Evolutionary conservation across 2,797 vertebrate species (phyloP).

Genomic region (Taenioides sp.): DNA sequence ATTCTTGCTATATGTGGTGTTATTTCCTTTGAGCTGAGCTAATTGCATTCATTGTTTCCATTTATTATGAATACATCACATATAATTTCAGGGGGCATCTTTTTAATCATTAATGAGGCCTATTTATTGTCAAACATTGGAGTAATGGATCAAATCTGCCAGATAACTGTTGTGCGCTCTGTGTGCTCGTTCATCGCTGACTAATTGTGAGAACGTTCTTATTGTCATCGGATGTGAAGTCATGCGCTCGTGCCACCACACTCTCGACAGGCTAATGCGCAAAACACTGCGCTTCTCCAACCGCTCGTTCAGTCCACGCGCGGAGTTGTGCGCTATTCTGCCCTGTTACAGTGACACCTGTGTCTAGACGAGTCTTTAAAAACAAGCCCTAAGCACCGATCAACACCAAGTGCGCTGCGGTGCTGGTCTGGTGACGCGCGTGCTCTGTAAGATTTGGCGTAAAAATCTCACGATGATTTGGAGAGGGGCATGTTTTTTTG

Average conservation of each 20-base stretch:
- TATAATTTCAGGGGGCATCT: too few relatives aligned
- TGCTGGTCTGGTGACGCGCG: neutral
- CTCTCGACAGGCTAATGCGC: neutral
- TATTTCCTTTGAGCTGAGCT: too few relatives aligned
- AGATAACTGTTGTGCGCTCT: constrained; percentile 35
- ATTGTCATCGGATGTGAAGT: neutral
- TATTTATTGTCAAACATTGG: constrained; percentile 5
- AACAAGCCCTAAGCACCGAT: neutral
- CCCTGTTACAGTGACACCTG: constrained; percentile 23
- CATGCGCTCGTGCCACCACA: neutral
- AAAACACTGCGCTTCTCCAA: neutral
- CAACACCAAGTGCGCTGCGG: neutral
- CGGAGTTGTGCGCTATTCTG: neutral
- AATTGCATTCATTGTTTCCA: too few relatives aligned
- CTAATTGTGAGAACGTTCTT: constrained; percentile 12
- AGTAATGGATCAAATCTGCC: constrained; percentile 23
- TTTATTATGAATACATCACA: too few relatives aligned
- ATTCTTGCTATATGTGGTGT: too few relatives aligned
- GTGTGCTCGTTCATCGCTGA: constrained; percentile 10
- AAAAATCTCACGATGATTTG: constrained; percentile 34
- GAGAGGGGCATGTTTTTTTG: constrained; percentile 45
- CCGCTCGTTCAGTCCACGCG: neutral
- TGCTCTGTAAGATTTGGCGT: neutral
- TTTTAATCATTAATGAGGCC: too few relatives aligned
- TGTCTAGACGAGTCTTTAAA: neutral